phyloP scores from a whole-genome alignment of 2,797 vertebrate species.

The Enteromius treurensis region DNA sequence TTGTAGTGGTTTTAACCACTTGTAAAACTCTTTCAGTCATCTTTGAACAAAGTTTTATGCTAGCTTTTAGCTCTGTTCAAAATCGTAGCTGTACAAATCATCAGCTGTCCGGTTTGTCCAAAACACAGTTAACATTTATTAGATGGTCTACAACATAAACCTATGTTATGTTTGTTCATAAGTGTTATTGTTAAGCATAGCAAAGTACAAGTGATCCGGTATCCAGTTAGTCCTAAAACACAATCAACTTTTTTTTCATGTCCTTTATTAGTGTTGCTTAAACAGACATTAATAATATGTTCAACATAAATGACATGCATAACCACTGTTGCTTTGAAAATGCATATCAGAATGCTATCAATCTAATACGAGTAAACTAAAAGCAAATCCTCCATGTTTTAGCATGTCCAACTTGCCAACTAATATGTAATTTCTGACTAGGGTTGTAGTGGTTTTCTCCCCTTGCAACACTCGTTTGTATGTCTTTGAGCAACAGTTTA shows the following conservation, averaged over 20 bases:
- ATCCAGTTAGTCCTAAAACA: too few species aligned
- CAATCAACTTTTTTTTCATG: too few species aligned
- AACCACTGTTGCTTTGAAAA: background rate
- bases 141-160: too few species aligned
- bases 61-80: background rate
- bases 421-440: background rate
- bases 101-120: background rate
- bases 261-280: too few species aligned
- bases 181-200: too few species aligned
- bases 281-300: background rate
- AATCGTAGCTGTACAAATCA: background rate
- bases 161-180: too few species aligned
- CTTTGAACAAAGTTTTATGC: background rate
- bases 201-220: too few species aligned
- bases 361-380: background rate
- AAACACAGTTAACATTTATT: background rate
- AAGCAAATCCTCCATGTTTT: background rate
- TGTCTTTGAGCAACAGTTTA: background rate
- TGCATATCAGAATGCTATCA: background rate
- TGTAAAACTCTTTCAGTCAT: background rate
- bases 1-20: background rate
- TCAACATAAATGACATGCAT: background rate
- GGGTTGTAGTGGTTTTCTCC: background rate
- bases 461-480: background rate
- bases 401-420: background rate